phyloP scores from a whole-genome alignment of 2,888 invertebrate species.

The Trilocha varians region DNA sequence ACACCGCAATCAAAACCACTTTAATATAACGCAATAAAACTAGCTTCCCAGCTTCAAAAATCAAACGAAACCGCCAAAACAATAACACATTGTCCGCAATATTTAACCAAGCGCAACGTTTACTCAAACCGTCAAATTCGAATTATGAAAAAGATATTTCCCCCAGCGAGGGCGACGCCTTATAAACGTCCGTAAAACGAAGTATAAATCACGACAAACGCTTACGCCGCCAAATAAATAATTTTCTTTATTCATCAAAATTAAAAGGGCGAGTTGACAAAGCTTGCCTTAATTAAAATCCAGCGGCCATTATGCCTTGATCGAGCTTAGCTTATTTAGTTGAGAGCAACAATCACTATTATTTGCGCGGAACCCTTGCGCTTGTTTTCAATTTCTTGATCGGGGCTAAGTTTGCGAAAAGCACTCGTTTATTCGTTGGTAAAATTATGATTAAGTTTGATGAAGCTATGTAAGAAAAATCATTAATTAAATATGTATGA shows the following conservation, averaged over 20 bases:
- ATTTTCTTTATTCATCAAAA: conserved; percentile 72
- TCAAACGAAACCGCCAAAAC: too few relatives aligned
- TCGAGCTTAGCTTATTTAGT: conserved; percentile 29
- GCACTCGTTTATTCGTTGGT: too few relatives aligned
- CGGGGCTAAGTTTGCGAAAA: background rate
- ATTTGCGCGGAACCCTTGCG: conserved; percentile 9
- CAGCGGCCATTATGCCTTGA: conserved; percentile 42
- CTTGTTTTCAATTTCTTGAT: background rate
- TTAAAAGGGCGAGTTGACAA: conserved; percentile 69
- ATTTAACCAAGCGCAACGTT: conserved; percentile 23
- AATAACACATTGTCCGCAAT: too few relatives aligned
- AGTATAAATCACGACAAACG: conserved; percentile 63
- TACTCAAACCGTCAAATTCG: conserved; percentile 37
- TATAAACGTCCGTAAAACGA: conserved; percentile 52
- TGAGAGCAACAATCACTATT: conserved; percentile 31
- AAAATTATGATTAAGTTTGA: too few relatives aligned
- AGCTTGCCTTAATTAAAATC: conserved; percentile 64
- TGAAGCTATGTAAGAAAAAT: too few relatives aligned
- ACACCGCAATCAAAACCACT: too few relatives aligned
- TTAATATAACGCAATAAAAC: too few relatives aligned
- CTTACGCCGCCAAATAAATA: conserved; percentile 65
- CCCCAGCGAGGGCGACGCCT: conserved; percentile 38
- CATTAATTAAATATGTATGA: too few relatives aligned
- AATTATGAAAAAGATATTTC: conserved; percentile 57
- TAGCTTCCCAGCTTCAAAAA: too few relatives aligned